Base-by-base conservation (phyloP, 1,140 invertebrate species). In the Ridgeia piscesae region DNA sequence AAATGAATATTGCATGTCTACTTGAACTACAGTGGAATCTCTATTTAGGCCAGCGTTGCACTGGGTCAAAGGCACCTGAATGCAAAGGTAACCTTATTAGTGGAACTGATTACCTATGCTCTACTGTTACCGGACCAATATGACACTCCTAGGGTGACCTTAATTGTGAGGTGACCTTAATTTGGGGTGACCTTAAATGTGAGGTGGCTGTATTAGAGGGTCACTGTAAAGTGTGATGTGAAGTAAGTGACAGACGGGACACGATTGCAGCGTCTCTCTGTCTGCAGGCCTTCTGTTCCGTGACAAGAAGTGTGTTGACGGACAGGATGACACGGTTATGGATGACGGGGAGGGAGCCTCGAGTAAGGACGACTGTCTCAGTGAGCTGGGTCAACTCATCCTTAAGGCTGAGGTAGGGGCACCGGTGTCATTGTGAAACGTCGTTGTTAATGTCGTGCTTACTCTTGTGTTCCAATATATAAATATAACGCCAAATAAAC, bases 361-460 rank as follows among this genome's bases (percentile, higher is more conserved):
- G 96, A 96, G 91, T 96, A 96, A 34, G 94, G 96, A 33, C 8
- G 6, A 97, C 94, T 96, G 97, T 1, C 97, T 98, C 91, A 97
- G 97, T 93, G 97, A 98, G 93, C 96, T 98, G 91, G 98, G 98
- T 8, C 96, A 96, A 17, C 97, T 97, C 92, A 95, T 98, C 93
- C 94, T 98, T 92, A 95, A 97, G 77, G 96, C 96, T 94, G 96
- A 97, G 11, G 96, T 97, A n/a, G 97, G 97, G 6, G 17, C 31
- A 90, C 35, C 89, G 0, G 33, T 89, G 34, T 89, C 14, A 11
- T 27, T 89, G 31, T 33, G 34, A n/a, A n/a, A n/a, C n/a, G n/a
- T n/a, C n/a, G n/a, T n/a, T n/a, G n/a, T n/a, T n/a, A n/a, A n/a
- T n/a, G n/a, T n/a, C n/a, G n/a, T n/a, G n/a, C n/a, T n/a, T n/a